phyloP scores from a whole-genome alignment of 2,888 invertebrate species.

The Drosophila stalkeri region DNA sequence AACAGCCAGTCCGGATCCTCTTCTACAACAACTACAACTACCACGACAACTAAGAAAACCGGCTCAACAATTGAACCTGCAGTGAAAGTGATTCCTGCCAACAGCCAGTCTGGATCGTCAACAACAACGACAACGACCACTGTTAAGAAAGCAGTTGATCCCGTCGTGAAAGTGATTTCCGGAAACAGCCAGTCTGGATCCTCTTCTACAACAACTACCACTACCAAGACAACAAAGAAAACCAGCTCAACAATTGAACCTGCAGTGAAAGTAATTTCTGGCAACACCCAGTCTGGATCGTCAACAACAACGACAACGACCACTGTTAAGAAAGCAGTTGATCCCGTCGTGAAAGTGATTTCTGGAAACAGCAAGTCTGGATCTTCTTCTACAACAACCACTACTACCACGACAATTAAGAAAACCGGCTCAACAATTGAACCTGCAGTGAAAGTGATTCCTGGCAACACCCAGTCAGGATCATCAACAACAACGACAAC shows the following conservation, averaged over 20 bases:
- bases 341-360: neutral
- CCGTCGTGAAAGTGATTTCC: neutral
- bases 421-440: neutral
- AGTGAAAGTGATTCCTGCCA: neutral
- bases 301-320: neutral
- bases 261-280: neutral
- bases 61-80: neutral
- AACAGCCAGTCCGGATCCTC: neutral
- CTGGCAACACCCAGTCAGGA: conserved; percentile 1
- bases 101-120: neutral
- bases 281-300: neutral
- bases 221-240: neutral
- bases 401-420: neutral
- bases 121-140: neutral
- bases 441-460: neutral
- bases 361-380: conserved; percentile 8
- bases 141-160: neutral
- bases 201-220: neutral
- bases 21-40: neutral
- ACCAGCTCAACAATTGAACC: neutral
- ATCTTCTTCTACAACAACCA: neutral
- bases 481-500: neutral
- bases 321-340: no score
- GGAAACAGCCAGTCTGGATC: neutral
- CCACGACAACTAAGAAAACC: neutral